Evolutionary conservation across 64 coral and sea anemone genomes (phyloP), one percentile per base, ranked within the genome.

Genomic region (Anthopleura sola): DNA sequence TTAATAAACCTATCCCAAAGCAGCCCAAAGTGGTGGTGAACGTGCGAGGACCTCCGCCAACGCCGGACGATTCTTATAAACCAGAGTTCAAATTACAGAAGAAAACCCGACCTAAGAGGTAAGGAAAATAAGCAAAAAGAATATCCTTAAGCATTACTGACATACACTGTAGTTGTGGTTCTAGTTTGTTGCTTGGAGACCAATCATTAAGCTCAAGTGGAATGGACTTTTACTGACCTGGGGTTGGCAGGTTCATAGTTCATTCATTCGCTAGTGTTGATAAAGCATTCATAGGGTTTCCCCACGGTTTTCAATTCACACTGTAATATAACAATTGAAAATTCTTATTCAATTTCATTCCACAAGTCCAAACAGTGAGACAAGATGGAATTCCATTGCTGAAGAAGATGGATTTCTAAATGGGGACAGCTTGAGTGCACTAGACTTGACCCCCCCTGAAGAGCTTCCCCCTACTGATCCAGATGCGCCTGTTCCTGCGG

Each of bases 31-130:
- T 92, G 39, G 88, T 88, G 5, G 93, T 77, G 47, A 36, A 57
- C 48, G 36, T 89, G 19, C 24, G 56, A 78, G 86, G 90, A 20
- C 78, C 87, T 75, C 85, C 90, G 5, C 62, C 47, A n/a, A 20
- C 77, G 1, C 53, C 78, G 6, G n/a, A 44, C 23, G 79, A 86
- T 8, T 49, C 34, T 44, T 76, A 62, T 13, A 85, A 81, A 40
- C 90, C 84, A 1, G 90, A 90, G 38, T 92, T 96, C 75, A 92
- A 92, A 78, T 81, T 96, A 37, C 37, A 83, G 46, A 92, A 92
- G 54, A 96, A 91, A n/a, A 23, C 38, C 14, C 26, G 31, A 32
- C 26, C 66, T 7, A 31, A 66, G 23, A 66, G 66, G 66, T 71
- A 32, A 71, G 66, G 58, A 62, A 15, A 62, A 11, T 16, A 71